Evolutionary conservation across 2,888 invertebrate species (phyloP), one percentile per base, ranked within the genome.

Genomic region (Anagyrus pseudococci): DNA sequence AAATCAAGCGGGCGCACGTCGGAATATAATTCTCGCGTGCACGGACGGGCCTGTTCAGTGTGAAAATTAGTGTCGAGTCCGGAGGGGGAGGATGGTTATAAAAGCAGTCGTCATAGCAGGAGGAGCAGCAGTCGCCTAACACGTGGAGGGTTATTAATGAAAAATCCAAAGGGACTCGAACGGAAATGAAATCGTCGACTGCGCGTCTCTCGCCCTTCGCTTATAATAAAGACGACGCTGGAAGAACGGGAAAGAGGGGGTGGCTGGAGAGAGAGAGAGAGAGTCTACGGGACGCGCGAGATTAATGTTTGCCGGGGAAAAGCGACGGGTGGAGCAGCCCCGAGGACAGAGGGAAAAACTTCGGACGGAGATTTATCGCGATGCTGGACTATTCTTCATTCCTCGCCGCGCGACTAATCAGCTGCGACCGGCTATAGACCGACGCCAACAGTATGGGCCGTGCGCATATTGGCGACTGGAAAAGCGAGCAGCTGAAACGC

Each of bases 121-220:
- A n/a, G 20, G 8, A 23, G 44, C 8, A 19, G 23, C 52, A 40
- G 22, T n/a, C 40, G 47, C 17, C 41, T 1, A 10, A 41, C 41
- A 4, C 25, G 1, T 46, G 29, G 19, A 4, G 40, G 40, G 26
- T 50, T 62, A 62, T 62, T 62, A 62, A 62, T 62, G 52, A 62
- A 62, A 56, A 62, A 57, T 50, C 56, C 46, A 20, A 43, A 55
- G 44, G n/a, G 40, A 3, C 15, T 37, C 37, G 40, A 44, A 44
- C 61, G 62, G 62, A 62, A 62, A 62, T 62, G 62, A 62, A 62
- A 62, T 62, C 50, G 62, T 57, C 62, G 43, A n/a, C n/a, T n/a
- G n/a, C n/a, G n/a, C n/a, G n/a, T n/a, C n/a, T n/a, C n/a, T n/a
- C 50, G 20, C 29, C 40, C 37, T 20, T 40, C 20, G 25, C 44